Base-by-base conservation (phyloP, 2,113 vertebrate genomes). In the Muntiacus reevesi region DNA sequence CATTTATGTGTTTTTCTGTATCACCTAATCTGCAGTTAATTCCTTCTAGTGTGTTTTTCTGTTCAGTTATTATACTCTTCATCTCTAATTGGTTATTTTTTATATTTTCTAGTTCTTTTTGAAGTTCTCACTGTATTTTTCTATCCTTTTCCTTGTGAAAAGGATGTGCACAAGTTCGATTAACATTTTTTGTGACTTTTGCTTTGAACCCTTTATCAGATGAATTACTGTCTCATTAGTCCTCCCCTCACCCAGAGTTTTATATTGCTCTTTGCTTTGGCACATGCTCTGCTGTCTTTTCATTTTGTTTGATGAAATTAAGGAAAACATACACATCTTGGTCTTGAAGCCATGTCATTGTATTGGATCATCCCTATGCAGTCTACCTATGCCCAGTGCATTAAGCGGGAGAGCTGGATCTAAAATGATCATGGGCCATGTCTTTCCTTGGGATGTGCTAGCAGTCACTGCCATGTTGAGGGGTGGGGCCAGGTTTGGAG, bases 241-340 rank as follows among this genome's bases (percentile, higher is more conserved):
- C 10, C n/a, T 82, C 78, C 78, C 9, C 30, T 30, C 28, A 30
- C 28, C 76, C 45, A 79, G 76, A 16, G 28, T 79, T 79, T 79
- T 79, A 79, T 79, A 50, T 33, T 79, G 28, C 76, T 50, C 45
- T 79, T 79, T 79, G 76, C 16, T 79, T 81, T 82, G 47, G 5
- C n/a, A 7, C 47, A 52, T 82, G 10, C 52, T 21, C 9, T 81
- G 33, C 17, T n/a, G 47, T 52, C 17, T n/a, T 82, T 16, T 23
- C 47, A n/a, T n/a, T 52, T 81, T 81, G 78, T 52, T 81, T 81
- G 30, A 81, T 82, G 79, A 82, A 82, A n/a, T 52, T 82, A 52
- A 16, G 47, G 17, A 82, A 81, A 82, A 52, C 30, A 82, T 23
- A 19, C 17, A 3, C 16, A 50, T 52, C 17, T 81, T 19, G 10